These are phyloP conservation scores for Anhinga anhinga DNA, from an alignment of 2,113 vertebrate species.

Conservation along the genomic window DNA sequence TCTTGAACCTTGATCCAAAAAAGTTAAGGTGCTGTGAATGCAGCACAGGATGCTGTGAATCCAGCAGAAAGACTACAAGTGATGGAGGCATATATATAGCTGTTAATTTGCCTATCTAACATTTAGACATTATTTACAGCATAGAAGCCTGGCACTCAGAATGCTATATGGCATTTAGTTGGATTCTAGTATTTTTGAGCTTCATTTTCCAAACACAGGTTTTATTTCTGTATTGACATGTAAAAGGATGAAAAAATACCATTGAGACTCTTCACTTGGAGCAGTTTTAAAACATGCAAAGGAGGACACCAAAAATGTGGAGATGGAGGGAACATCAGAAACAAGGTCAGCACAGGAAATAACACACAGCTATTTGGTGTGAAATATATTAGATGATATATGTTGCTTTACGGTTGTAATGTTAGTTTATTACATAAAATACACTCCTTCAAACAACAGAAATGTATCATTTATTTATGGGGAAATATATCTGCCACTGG, in stretches of 20 bases:
- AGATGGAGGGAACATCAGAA: not conserved
- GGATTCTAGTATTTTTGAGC: not conserved
- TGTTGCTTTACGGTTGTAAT: not conserved
- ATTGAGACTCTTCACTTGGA: not conserved
- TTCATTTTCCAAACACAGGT: not conserved
- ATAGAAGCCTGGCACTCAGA: not conserved
- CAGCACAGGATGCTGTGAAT: not conserved
- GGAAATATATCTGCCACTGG: not conserved
- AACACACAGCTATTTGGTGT: not conserved
- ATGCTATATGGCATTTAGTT: not conserved
- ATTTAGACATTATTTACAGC: not conserved
- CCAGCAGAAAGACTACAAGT: not conserved
- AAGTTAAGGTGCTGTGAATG: not conserved
- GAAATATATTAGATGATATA: not conserved
- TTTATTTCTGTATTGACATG: not conserved
- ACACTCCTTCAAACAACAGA: not conserved
- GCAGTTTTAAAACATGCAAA: not conserved
- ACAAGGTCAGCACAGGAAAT: not conserved
- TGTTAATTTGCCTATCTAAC: not conserved
- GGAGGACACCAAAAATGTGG: not conserved
- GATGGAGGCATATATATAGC: not conserved
- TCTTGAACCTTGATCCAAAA: not conserved
- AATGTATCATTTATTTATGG: not conserved
- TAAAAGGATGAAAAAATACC: not conserved
- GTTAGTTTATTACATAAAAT: not conserved